Evolutionary conservation across 2,113 vertebrate species (phyloP).

Genomic region (Nipponia nippon): DNA sequence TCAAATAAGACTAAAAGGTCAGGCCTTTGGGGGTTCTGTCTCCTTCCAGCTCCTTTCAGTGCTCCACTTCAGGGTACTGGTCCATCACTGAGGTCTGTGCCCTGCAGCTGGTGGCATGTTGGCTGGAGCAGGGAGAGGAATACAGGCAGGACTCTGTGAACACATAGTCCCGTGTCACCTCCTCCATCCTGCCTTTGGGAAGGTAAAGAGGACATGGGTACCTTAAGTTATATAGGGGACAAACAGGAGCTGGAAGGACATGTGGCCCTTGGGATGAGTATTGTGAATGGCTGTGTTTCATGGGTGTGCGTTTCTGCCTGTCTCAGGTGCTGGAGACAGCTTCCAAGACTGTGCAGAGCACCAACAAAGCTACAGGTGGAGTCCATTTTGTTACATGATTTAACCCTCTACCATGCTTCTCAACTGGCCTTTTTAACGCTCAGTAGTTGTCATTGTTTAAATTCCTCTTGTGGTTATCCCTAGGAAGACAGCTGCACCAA

Average conservation of each 20-base stretch:
- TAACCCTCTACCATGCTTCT: not conserved
- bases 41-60: not conserved
- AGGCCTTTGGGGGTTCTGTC: not conserved
- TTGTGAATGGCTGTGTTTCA: not conserved
- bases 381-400: not conserved
- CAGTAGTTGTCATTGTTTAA: not conserved
- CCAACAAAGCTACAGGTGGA: not conserved
- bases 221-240: not conserved
- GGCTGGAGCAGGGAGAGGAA: not conserved
- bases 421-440: not conserved
- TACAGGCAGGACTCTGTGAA: not conserved
- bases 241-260: not conserved
- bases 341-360: not conserved
- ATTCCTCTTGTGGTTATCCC: not conserved
- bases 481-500: not conserved
- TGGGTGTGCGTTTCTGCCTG: not conserved
- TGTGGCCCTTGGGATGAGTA: not conserved
- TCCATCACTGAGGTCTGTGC: not conserved
- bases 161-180: not conserved
- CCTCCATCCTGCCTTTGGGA: not conserved
- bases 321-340: not conserved
- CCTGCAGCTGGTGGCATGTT: not conserved
- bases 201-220: not conserved
- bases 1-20: not conserved
- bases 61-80: not conserved